Conservation (phyloP, 2,113 vertebrate species). For the Chaetorhynchus papuensis region DNA sequence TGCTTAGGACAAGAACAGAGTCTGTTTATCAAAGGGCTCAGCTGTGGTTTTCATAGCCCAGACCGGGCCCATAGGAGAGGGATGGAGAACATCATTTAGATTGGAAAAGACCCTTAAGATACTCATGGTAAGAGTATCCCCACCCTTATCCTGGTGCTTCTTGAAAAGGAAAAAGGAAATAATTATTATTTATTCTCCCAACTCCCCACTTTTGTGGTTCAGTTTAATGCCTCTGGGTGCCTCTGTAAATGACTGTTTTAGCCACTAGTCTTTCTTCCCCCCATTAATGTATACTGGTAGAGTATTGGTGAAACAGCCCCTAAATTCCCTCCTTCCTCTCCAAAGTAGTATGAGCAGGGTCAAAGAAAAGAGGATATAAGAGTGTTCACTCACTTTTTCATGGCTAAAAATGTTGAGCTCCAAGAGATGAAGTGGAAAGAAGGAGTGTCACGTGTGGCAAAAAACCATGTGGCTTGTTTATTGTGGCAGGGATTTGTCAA, state of each 20-base stretch:
- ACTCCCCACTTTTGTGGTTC: not conserved
- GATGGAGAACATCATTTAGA: not conserved
- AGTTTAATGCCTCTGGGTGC: not conserved
- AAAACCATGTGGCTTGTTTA: not conserved
- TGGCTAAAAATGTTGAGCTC: not conserved
- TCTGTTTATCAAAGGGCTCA: not conserved
- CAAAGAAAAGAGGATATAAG: not conserved
- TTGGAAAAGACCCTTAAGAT: not conserved
- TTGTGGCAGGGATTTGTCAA: not conserved
- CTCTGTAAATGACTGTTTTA: not conserved
- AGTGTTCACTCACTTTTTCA: not conserved
- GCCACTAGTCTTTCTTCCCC: not conserved
- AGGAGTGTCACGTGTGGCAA: not conserved
- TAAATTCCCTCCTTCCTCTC: not conserved
- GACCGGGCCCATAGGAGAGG: not conserved
- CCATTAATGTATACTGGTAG: not conserved
- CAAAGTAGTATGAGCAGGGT: not conserved
- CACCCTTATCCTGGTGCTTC: not conserved
- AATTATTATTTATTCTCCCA: not conserved
- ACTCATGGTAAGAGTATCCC: not conserved
- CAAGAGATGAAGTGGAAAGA: not conserved
- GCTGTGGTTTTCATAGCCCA: not conserved
- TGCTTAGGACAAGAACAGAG: not conserved
- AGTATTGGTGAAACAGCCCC: not conserved
- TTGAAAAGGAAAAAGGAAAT: not conserved